Base-by-base conservation (phyloP, 2,113 vertebrate genomes). In the Azemiops feae region DNA sequence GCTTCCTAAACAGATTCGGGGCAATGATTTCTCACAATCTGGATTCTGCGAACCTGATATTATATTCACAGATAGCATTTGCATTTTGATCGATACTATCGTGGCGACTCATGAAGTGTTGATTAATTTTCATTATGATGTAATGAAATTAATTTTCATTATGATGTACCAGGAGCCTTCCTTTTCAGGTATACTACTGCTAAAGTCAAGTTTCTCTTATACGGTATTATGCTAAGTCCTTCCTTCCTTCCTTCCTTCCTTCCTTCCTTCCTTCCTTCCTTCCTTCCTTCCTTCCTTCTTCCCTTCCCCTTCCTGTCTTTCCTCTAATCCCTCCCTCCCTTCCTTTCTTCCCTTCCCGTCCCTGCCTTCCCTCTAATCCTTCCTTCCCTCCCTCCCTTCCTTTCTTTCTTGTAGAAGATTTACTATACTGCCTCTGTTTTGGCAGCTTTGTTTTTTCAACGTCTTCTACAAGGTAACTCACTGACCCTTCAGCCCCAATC, bases 291-390 rank as follows among this genome's bases (percentile, higher is more conserved):
- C 57, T 27, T 1, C 9, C 57, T 60, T 25, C 7, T 0, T 64
- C 3, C 10, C 58, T 64, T 1, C 58, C 25, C n/a, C n/a, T n/a
- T n/a, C n/a, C n/a, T n/a, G n/a, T n/a, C n/a, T n/a, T n/a, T n/a
- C n/a, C n/a, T n/a, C n/a, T n/a, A n/a, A n/a, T 3, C 10, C 8
- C 5, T 20, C 3, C 1, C 1, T 57, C 2, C 20, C 20, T 57
- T 18, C 20, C 5, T 6, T 8, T 7, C 1, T 23, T 2, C 22
- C 22, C n/a, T n/a, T n/a, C n/a, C n/a, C n/a, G n/a, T 55, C 1
- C 22, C 23, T 9, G 0, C 2, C 6, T 25, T 8, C 27, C 10
- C 30, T 23, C n/a, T n/a, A n/a, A n/a, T n/a, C 58, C 27, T 30
- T 1, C 60, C 10, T 30, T 30, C 25, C 6, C 27, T 3, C 58